Base-by-base conservation (phyloP, 2,888 invertebrate species). In the Meteorus cinctellus region DNA sequence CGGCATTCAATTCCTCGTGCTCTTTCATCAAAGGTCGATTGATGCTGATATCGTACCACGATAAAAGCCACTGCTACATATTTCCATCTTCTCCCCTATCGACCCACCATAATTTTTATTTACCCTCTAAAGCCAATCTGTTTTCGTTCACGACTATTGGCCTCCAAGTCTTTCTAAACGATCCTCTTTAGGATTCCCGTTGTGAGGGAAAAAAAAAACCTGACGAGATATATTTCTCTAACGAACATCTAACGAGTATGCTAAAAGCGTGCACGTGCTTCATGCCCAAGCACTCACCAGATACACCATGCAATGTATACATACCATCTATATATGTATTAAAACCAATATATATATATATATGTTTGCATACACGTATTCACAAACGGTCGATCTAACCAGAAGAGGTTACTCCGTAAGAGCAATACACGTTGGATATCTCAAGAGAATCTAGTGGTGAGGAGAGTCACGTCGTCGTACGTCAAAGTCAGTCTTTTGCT, bases 251-350 rank as follows among this genome's bases (percentile, higher is more conserved):
- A 81, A 81, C 81, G 80, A 80, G 78, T 81, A 81, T 80, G 81
- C 80, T 79, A 81, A 80, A 79, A 80, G 80, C 81, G 79, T 81
- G 81, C 81, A 80, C 81, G 80, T 81, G 81, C 80, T 81, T 74
- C 80, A 81, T 81, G 81, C 80, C 70, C 80, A 80, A 79, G 77
- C 79, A 69, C 62, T 72, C 45, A 55, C 55, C 19, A 67, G 75
- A 76, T 79, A 76, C 77, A 77, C 72, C 78, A 79, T 79, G 78
- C 80, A 76, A 79, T 77, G 75, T 72, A 76, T 77, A 74, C 59
- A 41, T 63, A 72, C 48, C 34, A 71, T 59, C 55, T 66, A 24
- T 63, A 63, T 14, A 41, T 12, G 45, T 67, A 71, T 68, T 19
- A 19, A 45, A n/a, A 67, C 41, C 59, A 66, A 66, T 55, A 65